Evolutionary conservation across 2,888 invertebrate species (phyloP), one percentile per base, ranked within the genome.

Genomic region (Antheraea yamamai): DNA sequence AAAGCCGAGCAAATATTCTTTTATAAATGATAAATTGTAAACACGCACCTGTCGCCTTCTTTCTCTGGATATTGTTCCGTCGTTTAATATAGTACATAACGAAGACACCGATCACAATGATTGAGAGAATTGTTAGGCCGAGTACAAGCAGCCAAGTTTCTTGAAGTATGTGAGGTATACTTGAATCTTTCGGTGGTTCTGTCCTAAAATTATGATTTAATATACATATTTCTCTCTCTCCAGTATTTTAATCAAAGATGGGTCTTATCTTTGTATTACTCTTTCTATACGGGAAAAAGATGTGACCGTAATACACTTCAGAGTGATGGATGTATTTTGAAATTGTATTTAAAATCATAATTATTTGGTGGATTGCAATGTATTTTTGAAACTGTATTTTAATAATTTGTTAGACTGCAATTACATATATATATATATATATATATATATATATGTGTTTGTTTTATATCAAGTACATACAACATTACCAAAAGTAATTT

Each of bases 61-160:
- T 94, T 81, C 94, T 88, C 79, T 95, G 94, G 75, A 92, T 91
- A 74, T 86, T 90, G 76, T 89, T 92, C 58, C 94, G 88, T 73
- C 93, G 87, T 81, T 89, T 92, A 76, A 94, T 90, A 77, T 94
- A 95, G 83, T 92, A 94, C 77, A 94, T 85, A 82, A 92, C 92
- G 83, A 93, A 92, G 61, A 92, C 83, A 68, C 93, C 94, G 76
- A 95, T 92, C 26, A 90, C 87, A 58, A 94, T 93, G 70, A 94
- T 82, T 7, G 91, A 91, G 83, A 94, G 92, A 58, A 93, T 81
- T 64, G 91, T 92, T 47, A 95, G 85, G 58, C 93, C 91, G 26
- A 95, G 88, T 72, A 91, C 94, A 70, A 95, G 85, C 35, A 95
- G 85, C 94, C 94, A 95, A 14, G 94, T 94, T 81, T 95, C 94